A percentile compares a stretch with the other conserved stretches of the same genome.
phyloP scores from a whole-genome alignment of 1,140 invertebrate species.

The Aethina tumida region DNA sequence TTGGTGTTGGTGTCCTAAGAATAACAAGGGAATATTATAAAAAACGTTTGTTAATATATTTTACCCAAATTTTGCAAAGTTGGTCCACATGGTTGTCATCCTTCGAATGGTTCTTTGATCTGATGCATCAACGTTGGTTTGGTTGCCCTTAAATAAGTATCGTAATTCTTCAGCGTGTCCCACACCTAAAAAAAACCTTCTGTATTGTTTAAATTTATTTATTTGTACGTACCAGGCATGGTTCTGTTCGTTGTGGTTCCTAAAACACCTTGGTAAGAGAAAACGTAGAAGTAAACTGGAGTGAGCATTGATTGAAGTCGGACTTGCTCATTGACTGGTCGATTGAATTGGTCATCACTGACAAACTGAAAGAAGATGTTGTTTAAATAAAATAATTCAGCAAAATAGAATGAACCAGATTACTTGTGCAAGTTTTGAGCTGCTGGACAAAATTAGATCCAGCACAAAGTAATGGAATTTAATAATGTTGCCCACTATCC shows the following conservation, averaged over 20 bases:
- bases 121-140: slow-evolving; percentile 8
- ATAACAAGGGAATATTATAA: background rate
- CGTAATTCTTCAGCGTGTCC: slow-evolving; percentile 22
- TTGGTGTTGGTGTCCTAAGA: slow-evolving; percentile 12
- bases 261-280: slow-evolving; percentile 22
- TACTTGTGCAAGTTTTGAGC: background rate
- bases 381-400: background rate
- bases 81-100: slow-evolving; percentile 21
- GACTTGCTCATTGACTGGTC: slow-evolving; percentile 20
- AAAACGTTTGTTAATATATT: background rate
- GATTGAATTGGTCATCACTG: slow-evolving; percentile 24
- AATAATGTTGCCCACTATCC: slow-evolving; percentile 6
- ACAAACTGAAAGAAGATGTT: slow-evolving; percentile 18
- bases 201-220: background rate
- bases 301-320: slow-evolving; percentile 16
- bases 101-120: slow-evolving; percentile 11
- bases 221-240: slow-evolving; percentile 4
- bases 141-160: slow-evolving; percentile 17
- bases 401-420: background rate
- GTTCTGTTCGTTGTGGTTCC: slow-evolving; percentile 2
- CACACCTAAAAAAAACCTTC: slow-evolving; percentile 14
- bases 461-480: slow-evolving; percentile 8
- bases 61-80: slow-evolving; percentile 23
- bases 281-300: slow-evolving; percentile 22
- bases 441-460: background rate